These are phyloP conservation scores for Urophycis tenuis DNA, from an alignment of 2,797 vertebrate species.

Conservation along the genomic window DNA sequence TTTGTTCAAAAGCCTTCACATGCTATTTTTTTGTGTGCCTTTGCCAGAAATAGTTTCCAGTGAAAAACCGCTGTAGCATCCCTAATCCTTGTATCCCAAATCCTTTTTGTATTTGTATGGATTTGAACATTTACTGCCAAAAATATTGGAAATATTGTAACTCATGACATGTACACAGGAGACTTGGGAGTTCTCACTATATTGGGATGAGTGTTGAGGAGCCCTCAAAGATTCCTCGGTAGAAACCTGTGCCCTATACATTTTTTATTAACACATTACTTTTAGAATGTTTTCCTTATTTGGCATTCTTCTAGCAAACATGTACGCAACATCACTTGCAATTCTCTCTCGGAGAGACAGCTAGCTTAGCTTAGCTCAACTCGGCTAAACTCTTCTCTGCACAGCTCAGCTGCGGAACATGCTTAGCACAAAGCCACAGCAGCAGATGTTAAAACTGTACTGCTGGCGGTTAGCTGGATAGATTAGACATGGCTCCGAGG, in stretches of 20 bases:
- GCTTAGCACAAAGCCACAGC: slow-evolving; percentile 5
- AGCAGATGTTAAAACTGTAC: not conserved
- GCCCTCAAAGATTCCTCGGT: not conserved
- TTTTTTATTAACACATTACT: not conserved
- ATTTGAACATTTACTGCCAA: slow-evolving; percentile 3
- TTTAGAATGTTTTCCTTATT: not conserved
- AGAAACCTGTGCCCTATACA: not conserved
- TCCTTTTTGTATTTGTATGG: not conserved
- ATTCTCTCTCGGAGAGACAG: slow-evolving; percentile 30
- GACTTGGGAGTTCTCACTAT: not conserved
- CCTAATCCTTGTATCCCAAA: not conserved
- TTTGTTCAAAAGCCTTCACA: not conserved
- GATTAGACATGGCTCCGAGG: slow-evolving; percentile 33
- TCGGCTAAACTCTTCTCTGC: slow-evolving; percentile 27
- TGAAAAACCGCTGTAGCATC: not conserved
- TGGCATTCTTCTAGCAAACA: slow-evolving; percentile 8
- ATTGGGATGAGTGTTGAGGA: not conserved
- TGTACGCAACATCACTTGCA: slow-evolving; percentile 13
- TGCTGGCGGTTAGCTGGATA: slow-evolving; percentile 18
- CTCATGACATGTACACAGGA: not conserved
- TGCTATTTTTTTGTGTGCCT: not conserved
- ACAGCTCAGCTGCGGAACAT: not conserved
- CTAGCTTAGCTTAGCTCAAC: slow-evolving; percentile 22
- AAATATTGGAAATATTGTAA: not conserved
- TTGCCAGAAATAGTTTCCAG: not conserved